A percentile compares a stretch with the other conserved stretches of the same genome.
Conservation (phyloP, 2,797 vertebrate species). For the Intellagama lesueurii region DNA sequence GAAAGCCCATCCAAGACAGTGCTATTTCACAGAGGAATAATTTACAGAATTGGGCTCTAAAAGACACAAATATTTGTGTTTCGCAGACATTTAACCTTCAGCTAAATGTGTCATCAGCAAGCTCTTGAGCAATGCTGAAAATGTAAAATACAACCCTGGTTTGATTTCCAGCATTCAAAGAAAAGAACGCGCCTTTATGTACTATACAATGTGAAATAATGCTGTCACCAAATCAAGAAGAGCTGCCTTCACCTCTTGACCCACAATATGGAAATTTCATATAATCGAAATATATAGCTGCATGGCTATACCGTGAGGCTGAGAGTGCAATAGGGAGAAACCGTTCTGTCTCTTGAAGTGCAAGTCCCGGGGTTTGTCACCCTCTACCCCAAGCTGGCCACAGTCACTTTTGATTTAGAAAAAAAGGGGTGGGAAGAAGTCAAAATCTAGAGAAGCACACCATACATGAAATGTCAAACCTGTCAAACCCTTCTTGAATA, state of each 20-base stretch:
- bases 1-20: neutral
- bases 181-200: constrained; percentile 15
- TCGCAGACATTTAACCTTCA: accelerated
- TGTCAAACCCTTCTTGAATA: constrained; percentile 83
- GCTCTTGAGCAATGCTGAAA: accelerated
- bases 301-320: no score
- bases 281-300: neutral
- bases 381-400: neutral
- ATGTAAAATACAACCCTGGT: accelerated
- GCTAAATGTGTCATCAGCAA: accelerated
- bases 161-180: neutral
- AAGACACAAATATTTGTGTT: accelerated
- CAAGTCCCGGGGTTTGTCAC: neutral
- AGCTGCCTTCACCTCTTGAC: neutral
- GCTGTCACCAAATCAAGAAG: neutral
- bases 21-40: neutral
- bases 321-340: neutral
- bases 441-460: constrained; percentile 62
- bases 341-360: constrained; percentile 8
- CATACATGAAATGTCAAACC: constrained; percentile 81
- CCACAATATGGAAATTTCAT: constrained; percentile 19
- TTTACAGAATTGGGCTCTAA: accelerated
- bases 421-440: constrained; percentile 38
- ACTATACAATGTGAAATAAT: constrained; percentile 1
- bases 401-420: constrained; percentile 50